Conservation (phyloP, 2,797 vertebrate genomes). For the Galaxias olidus region DNA sequence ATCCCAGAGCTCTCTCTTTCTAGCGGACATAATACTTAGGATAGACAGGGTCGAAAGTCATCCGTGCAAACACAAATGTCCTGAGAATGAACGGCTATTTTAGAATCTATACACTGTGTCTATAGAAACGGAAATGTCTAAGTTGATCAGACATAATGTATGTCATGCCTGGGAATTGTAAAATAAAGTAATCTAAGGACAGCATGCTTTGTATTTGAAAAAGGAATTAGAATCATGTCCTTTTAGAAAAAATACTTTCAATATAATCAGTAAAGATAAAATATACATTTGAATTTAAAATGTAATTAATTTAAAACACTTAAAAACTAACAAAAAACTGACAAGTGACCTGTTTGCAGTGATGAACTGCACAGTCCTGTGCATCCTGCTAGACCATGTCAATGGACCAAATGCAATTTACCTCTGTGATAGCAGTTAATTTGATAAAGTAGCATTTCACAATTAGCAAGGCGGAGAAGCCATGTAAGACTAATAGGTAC, state of each 20-base stretch:
- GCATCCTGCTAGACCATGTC: constrained; percentile 11
- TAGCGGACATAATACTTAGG: neutral
- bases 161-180: no score
- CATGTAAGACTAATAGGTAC: constrained; percentile 51
- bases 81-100: neutral
- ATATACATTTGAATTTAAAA: no score
- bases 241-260: no score
- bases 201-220: no score
- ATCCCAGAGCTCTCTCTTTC: constrained; percentile 24
- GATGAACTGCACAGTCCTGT: neutral
- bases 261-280: no score
- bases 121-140: no score
- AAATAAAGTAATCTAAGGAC: no score
- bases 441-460: constrained; percentile 46
- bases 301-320: no score
- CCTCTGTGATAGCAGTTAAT: constrained; percentile 42
- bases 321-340: neutral
- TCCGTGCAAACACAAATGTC: constrained; percentile 9
- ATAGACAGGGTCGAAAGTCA: constrained; percentile 12
- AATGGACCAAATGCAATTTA: constrained; percentile 15
- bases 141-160: neutral
- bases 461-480: constrained; percentile 36
- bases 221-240: no score
- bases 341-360: no score
- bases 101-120: no score